These are phyloP conservation scores for Pseudolaguvia tuberculata DNA, from an alignment of 2,113 vertebrate genomes.

Conservation along the genomic window DNA sequence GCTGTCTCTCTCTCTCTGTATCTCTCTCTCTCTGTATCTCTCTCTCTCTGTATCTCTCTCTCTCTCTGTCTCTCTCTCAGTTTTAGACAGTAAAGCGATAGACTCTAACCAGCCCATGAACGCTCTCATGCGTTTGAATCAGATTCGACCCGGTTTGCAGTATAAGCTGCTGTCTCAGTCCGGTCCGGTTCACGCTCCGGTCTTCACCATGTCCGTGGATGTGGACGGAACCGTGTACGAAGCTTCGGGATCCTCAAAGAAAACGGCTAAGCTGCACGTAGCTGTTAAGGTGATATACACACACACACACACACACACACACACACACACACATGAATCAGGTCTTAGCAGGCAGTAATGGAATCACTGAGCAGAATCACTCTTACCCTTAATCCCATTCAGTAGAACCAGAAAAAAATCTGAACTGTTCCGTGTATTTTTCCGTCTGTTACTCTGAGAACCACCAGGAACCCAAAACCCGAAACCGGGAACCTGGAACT, in stretches of 20 bases:
- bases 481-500: too few species aligned
- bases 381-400: neutral
- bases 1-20: too few species aligned
- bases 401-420: neutral
- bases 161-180: constrained; percentile 98
- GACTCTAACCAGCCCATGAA: constrained; percentile 95
- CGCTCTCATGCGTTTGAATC: constrained; percentile 97
- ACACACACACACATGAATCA: neutral
- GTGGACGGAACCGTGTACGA: constrained; percentile 92
- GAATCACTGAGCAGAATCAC: neutral
- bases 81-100: constrained; percentile 98
- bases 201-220: constrained; percentile 99
- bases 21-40: too few species aligned
- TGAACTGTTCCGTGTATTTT: too few species aligned
- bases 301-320: constrained; percentile 16
- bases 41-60: too few species aligned
- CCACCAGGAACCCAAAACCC: too few species aligned
- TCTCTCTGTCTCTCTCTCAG: constrained; percentile 57
- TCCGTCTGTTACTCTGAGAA: too few species aligned
- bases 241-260: constrained; percentile 97
- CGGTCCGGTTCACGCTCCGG: constrained; percentile 94
- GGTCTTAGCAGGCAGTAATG: neutral
- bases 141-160: constrained; percentile 96
- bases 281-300: constrained; percentile 85
- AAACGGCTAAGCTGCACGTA: constrained; percentile 97